A percentile compares a stretch with the other conserved stretches of the same genome.
Evolutionary conservation across 1,140 invertebrate species (phyloP).

Genomic region (Ephestia elutella): DNA sequence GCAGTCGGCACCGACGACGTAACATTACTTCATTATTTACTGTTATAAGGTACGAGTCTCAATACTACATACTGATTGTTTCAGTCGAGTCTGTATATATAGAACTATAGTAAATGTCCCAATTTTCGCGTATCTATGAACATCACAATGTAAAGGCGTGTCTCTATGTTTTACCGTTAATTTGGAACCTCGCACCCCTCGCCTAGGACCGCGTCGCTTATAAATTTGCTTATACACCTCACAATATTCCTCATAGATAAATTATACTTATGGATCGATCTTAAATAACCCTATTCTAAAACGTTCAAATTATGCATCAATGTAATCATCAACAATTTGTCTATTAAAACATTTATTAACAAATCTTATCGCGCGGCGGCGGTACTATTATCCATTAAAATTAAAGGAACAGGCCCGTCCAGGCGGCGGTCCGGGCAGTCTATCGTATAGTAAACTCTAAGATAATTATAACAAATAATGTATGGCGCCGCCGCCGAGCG

Average conservation of each 20-base stretch:
- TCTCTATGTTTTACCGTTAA: slow-evolving; percentile 61
- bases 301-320: slow-evolving; percentile 70
- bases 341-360: slow-evolving; percentile 65
- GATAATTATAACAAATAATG: slow-evolving; percentile 50
- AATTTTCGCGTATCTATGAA: slow-evolving; percentile 65
- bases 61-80: slow-evolving; percentile 54
- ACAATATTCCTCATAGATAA: slow-evolving; percentile 63
- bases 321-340: slow-evolving; percentile 64
- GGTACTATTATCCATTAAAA: slow-evolving; percentile 39
- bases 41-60: slow-evolving; percentile 60
- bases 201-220: slow-evolving; percentile 57
- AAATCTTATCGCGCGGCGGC: slow-evolving; percentile 47
- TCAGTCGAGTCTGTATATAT: slow-evolving; percentile 63
- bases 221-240: slow-evolving; percentile 57
- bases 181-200: slow-evolving; percentile 60
- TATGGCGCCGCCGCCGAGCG: slow-evolving; percentile 22
- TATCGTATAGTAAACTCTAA: slow-evolving; percentile 49
- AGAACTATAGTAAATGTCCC: slow-evolving; percentile 66
- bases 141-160: slow-evolving; percentile 68
- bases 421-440: slow-evolving; percentile 32
- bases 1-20: slow-evolving; percentile 56
- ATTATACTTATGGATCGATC: slow-evolving; percentile 72
- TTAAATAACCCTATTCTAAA: slow-evolving; percentile 73
- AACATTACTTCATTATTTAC: slow-evolving; percentile 55
- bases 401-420: slow-evolving; percentile 42